phyloP scores from a whole-genome alignment of 1,140 invertebrate species.

The Teleogryllus occipitalis region DNA sequence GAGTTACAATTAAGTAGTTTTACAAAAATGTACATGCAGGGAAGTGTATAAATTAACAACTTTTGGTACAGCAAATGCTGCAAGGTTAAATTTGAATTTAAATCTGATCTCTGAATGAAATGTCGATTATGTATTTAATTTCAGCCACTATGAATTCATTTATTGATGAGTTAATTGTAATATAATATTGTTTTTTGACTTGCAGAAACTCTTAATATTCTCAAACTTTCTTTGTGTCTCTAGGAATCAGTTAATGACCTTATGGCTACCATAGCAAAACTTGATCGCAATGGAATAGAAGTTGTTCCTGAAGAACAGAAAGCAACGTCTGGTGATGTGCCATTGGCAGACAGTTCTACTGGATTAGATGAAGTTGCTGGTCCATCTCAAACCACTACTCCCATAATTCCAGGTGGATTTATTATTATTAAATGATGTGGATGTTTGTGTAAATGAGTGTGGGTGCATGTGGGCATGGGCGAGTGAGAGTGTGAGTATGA shows the following conservation, averaged over 20 bases:
- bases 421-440: too few species aligned
- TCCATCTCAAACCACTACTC: conserved; percentile 32
- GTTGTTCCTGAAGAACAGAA: conserved; percentile 48
- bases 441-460: too few species aligned
- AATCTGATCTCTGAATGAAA: background rate
- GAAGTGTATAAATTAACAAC: too few species aligned
- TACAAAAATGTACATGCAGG: too few species aligned
- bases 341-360: conserved; percentile 53
- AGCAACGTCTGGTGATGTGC: conserved; percentile 39
- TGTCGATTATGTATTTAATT: too few species aligned
- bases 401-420: background rate
- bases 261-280: conserved; percentile 72
- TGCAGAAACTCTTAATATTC: background rate
- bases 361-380: conserved; percentile 38
- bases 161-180: too few species aligned
- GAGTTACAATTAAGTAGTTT: too few species aligned
- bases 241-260: conserved; percentile 72
- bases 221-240: background rate
- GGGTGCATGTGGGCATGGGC: too few species aligned
- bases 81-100: background rate
- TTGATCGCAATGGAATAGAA: conserved; percentile 72
- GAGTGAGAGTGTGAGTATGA: too few species aligned
- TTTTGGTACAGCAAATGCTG: too few species aligned
- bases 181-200: too few species aligned
- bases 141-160: too few species aligned